Percentiles rank a stretch among this genome's conserved stretches.
These are phyloP conservation scores for Echinarachnius parma DNA, from an alignment of 53 echinoderm and acorn worm genomes.

Conservation along the genomic window DNA sequence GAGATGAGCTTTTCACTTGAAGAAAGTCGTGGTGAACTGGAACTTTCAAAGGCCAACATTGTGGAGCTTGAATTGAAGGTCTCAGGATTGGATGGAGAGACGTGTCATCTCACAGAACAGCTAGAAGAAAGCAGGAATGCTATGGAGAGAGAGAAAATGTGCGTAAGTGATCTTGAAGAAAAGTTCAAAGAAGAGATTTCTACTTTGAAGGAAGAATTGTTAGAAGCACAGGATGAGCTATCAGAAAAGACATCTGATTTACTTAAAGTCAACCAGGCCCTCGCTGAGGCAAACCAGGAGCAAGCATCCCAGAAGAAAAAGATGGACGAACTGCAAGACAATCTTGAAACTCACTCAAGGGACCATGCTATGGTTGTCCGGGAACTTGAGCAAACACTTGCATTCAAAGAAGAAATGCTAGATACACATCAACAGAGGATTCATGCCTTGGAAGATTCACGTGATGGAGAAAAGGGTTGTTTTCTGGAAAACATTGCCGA, in stretches of 20 bases:
- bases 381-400: conserved; percentile 51
- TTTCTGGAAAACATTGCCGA: conserved; percentile 50
- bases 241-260: conserved; percentile 38
- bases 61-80: conserved; percentile 46
- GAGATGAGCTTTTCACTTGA: conserved; percentile 35
- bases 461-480: conserved; percentile 46
- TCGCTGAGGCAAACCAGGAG: conserved; percentile 7
- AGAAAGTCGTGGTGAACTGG: conserved; percentile 24
- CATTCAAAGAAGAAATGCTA: conserved; percentile 26
- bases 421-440: conserved; percentile 28
- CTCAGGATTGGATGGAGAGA: conserved; percentile 28
- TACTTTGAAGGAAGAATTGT: conserved; percentile 46
- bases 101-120: conserved; percentile 31
- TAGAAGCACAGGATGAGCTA: conserved; percentile 27
- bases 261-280: neutral
- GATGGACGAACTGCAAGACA: conserved; percentile 2
- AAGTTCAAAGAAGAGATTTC: conserved; percentile 36
- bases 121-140: conserved; percentile 40
- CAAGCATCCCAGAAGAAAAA: neutral
- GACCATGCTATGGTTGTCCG: conserved; percentile 14
- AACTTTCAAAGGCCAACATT: conserved; percentile 25
- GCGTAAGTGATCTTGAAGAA: conserved; percentile 28
- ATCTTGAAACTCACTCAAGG: conserved; percentile 1
- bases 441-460: conserved; percentile 19
- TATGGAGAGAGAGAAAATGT: conserved; percentile 28